phyloP scores from a whole-genome alignment of 1,140 invertebrate genomes.

The Drosophila bipectinata region DNA sequence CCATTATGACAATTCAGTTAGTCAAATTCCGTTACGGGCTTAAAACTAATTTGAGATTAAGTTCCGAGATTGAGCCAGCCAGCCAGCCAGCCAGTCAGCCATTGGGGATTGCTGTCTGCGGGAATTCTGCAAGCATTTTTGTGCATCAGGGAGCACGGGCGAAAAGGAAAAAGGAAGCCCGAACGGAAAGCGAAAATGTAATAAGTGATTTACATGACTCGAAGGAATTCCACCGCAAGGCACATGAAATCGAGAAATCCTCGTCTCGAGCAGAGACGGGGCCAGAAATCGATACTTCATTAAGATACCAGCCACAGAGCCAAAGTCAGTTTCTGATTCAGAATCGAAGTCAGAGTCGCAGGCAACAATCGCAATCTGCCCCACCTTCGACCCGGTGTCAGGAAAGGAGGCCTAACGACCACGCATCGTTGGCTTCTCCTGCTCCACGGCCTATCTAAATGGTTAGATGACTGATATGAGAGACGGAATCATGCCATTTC shows the following conservation, averaged over 20 bases:
- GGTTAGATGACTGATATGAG: slow-evolving; percentile 72
- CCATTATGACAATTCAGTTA: slow-evolving; percentile 82
- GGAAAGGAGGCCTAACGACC: slow-evolving; percentile 53
- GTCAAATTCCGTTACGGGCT: slow-evolving; percentile 76
- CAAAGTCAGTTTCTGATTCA: slow-evolving; percentile 5
- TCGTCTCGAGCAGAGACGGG: slow-evolving; percentile 2
- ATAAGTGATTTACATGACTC: slow-evolving; percentile 83
- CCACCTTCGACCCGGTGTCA: slow-evolving; percentile 1
- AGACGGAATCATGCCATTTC: slow-evolving; percentile 53
- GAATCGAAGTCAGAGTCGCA: neutral
- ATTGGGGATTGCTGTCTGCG: slow-evolving; percentile 20
- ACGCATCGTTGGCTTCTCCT: slow-evolving; percentile 42
- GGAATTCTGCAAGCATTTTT: slow-evolving; percentile 55
- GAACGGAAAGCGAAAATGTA: slow-evolving; percentile 59
- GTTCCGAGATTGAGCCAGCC: slow-evolving; percentile 53
- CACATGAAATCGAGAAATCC: slow-evolving; percentile 65
- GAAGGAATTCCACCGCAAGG: slow-evolving; percentile 72
- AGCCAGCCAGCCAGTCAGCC: slow-evolving; percentile 5
- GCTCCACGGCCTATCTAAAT: slow-evolving; percentile 64
- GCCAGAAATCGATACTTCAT: slow-evolving; percentile 80
- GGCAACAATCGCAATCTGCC: slow-evolving; percentile 27
- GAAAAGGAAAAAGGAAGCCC: slow-evolving; percentile 7
- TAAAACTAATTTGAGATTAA: slow-evolving; percentile 83
- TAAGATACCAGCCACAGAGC: slow-evolving; percentile 59
- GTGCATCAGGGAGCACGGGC: slow-evolving; percentile 49